A percentile compares a stretch with the other conserved stretches of the same genome.
Conservation (phyloP, 2,888 invertebrate genomes). For the Pedicia rivosa region DNA sequence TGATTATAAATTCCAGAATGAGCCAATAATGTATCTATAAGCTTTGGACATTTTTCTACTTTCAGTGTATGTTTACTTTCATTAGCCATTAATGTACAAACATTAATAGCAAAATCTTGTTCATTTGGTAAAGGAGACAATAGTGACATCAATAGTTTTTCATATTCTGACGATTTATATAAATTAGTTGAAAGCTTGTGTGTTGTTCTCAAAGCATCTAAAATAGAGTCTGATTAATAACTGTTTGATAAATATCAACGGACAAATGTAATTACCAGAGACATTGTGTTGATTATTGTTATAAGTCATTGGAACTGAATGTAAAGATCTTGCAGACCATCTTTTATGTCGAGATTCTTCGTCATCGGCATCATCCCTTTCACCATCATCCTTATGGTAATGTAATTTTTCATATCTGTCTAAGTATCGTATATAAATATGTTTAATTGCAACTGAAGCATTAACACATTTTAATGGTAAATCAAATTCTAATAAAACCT, state of each 20-base stretch:
- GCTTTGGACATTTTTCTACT: conserved; percentile 67
- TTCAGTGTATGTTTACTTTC: conserved; percentile 82
- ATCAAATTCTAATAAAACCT: conserved; percentile 56
- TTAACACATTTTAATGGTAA: conserved; percentile 78
- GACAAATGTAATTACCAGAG: conserved; percentile 34
- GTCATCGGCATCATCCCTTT: conserved; percentile 53
- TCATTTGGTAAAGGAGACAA: conserved; percentile 96
- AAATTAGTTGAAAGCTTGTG: conserved; percentile 51
- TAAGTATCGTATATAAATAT: conserved; percentile 65
- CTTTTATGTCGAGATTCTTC: conserved; percentile 58
- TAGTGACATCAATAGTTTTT: conserved; percentile 76
- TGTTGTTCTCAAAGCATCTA: conserved; percentile 43
- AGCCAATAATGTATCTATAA: conserved; percentile 77
- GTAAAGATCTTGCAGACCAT: conserved; percentile 44
- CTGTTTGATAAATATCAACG: neutral
- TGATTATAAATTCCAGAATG: conserved; percentile 91
- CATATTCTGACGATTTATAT: conserved; percentile 59
- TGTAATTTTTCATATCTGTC: conserved; percentile 82
- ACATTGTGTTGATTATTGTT: conserved; percentile 65
- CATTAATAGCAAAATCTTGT: conserved; percentile 95
- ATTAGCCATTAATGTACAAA: conserved; percentile 87
- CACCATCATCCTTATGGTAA: conserved; percentile 79
- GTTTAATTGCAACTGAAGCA: conserved; percentile 70
- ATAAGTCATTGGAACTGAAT: conserved; percentile 56
- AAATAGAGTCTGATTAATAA: conserved; percentile 9